Evolutionary conservation across 2,113 vertebrate genomes (phyloP), one percentile per base, ranked within the genome.

Genomic region (Heteronetta atricapilla): DNA sequence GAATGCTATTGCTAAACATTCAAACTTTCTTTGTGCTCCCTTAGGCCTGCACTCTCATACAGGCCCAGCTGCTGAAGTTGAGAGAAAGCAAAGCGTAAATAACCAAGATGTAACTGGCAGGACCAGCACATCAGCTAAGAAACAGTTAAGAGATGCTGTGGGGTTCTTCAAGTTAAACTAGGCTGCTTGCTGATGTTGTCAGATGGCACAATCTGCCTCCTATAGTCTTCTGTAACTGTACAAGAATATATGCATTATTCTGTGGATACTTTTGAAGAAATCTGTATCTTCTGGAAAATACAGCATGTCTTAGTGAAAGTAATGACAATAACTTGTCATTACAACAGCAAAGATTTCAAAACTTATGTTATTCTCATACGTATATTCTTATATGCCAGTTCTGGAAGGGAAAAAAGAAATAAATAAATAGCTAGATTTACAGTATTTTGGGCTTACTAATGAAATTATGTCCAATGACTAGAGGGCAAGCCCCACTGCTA

Each of bases 1-100:
- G 88, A 84, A 88, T 29, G 59, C 19, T 72, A 40, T 94, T 92
- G 79, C 63, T 92, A 92, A 96, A 94, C 79, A 67, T 79, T 79
- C 33, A 64, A n/a, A 64, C 8, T 83, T 64, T 33, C 20, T 84
- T 84, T 80, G n/a, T 55, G 50, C 28, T 95, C 77, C 81, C 28
- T 93, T 44, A 86, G 73, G 67, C 19, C 62, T 78, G 36, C 25
- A 64, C n/a, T 59, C 66, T 59, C 69, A 73, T 31, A n/a, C 60
- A 83, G 26, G 40, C 34, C 38, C 82, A 88, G 64, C 34, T 93
- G 77, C 72, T 90, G 38, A 78, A 89, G 33, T 11, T 31, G 36
- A 86, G 59, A 80, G 15, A 55, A 77, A 85, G 34, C 7, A 78
- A 81, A 85, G 22, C 7, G 0, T 29, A 48, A 50, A 0, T 29